Percentiles rank a stretch among this genome's conserved stretches.
These are phyloP conservation scores for Phataginus tetradactyla DNA, from an alignment of 2,797 vertebrate species.

Conservation along the genomic window DNA sequence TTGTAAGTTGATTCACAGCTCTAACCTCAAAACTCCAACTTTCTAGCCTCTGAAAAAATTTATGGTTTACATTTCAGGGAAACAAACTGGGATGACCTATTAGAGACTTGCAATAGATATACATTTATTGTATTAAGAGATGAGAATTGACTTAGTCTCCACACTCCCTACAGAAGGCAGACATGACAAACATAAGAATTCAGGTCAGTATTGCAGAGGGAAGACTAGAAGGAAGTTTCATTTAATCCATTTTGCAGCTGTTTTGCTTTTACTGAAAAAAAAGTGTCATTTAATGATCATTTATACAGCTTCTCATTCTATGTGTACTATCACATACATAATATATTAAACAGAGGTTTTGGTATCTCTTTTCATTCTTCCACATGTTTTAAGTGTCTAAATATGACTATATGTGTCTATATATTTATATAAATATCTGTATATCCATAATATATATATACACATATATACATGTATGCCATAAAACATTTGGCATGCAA, in stretches of 20 bases:
- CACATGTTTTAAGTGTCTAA: constrained; percentile 44
- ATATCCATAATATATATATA: not conserved
- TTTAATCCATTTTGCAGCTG: not conserved
- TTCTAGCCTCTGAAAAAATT: not conserved
- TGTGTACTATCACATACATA: not conserved
- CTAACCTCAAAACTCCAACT: not conserved
- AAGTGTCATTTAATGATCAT: not conserved
- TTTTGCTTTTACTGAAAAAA: not conserved
- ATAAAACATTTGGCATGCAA: constrained; percentile 13
- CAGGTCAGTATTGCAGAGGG: not conserved
- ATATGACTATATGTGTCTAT: constrained; percentile 36
- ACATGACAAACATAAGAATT: not conserved
- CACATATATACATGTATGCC: not conserved
- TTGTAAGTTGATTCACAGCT: not conserved
- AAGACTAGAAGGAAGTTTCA: not conserved
- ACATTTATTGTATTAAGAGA: not conserved
- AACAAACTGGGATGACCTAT: not conserved
- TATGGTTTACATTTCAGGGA: not conserved
- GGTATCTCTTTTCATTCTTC: not conserved
- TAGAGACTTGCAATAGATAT: not conserved
- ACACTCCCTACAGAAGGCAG: not conserved
- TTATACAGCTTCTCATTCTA: not conserved
- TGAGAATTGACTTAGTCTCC: not conserved
- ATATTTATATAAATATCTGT: not conserved
- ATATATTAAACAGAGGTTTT: not conserved